phyloP scores from a whole-genome alignment of 2,888 invertebrate species.

The Kuschelorhynchus macadamiae region DNA sequence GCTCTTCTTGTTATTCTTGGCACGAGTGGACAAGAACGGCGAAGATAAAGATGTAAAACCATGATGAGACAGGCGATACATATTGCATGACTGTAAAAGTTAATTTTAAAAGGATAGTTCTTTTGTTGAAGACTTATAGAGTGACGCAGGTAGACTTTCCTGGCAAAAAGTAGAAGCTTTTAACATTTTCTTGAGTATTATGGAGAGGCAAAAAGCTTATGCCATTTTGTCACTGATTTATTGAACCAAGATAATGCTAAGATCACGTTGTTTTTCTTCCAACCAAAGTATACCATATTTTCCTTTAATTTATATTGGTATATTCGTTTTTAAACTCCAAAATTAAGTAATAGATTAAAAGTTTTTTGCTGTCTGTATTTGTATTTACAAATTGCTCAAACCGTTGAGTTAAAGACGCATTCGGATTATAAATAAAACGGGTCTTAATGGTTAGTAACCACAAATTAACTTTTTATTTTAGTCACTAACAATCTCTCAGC shows the following conservation, averaged over 20 bases:
- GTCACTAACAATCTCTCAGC: too few species aligned
- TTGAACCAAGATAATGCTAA: background rate
- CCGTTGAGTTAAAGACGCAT: too few species aligned
- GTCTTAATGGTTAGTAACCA: too few species aligned
- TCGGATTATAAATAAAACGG: too few species aligned
- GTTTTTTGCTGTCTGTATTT: too few species aligned
- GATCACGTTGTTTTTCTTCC: background rate
- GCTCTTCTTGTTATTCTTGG: conserved; percentile 41
- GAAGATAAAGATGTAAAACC: conserved; percentile 56
- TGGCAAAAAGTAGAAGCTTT: conserved; percentile 17
- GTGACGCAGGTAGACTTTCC: conserved; percentile 29
- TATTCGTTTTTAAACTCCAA: too few species aligned
- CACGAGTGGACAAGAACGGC: conserved; percentile 38
- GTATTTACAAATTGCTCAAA: too few species aligned
- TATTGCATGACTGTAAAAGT: conserved; percentile 56
- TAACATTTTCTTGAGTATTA: conserved; percentile 30
- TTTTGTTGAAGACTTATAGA: conserved; percentile 39
- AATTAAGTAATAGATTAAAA: too few species aligned
- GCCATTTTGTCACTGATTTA: conserved; percentile 27
- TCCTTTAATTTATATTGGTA: too few species aligned
- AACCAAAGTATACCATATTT: too few species aligned
- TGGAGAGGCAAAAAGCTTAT: conserved; percentile 28
- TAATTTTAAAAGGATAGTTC: conserved; percentile 42
- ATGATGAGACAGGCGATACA: conserved; percentile 55
- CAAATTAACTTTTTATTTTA: too few species aligned